Evolutionary conservation across 2,888 invertebrate genomes (phyloP), one percentile per base, ranked within the genome.

Genomic region (Coecobrya sp.): DNA sequence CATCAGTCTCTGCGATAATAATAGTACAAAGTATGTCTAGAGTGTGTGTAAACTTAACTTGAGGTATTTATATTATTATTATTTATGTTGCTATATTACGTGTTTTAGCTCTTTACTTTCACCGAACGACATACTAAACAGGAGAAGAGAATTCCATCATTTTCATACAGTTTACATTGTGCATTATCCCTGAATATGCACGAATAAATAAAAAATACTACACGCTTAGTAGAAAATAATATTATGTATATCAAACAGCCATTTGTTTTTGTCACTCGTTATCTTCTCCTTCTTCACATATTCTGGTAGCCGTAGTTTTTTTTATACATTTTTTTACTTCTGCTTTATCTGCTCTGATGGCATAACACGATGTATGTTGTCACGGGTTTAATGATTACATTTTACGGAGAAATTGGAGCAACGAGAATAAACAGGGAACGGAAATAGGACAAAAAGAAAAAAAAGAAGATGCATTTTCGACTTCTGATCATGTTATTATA

Each of bases 191-290:
- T 49, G 49, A 49, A 49, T 49, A 49, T 49, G 13, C 10, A 49
- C 10, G 36, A 49, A 13, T 49, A 22, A 8, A 19, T 19, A 11
- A 22, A 11, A 8, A 19, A n/a, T n/a, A n/a, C n/a, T 59, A 13
- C 22, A 22, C 8, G 19, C 59, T 11, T 19, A 59, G 19, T 1
- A 22, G 19, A 59, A 7, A 68, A 68, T 36, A 68, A n/a, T n/a
- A n/a, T n/a, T 30, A 42, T 42, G 42, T 42, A 19, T 73, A 42
- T 42, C 73, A 36, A 73, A 42, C 30, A 19, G 22, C 76, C 76
- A 86, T 86, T 86, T 86, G 86, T 76, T 76, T 86, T 55, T 76
- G 86, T 76, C 73, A 86, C 59, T 86, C 76, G n/a, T 73, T 10
- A 27, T 19, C 19, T 73, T 19, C 73, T 42, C 13, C n/a, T 0